Percentiles rank a stretch among this genome's conserved stretches.
These are phyloP conservation scores for Dermochelys coriacea DNA, from an alignment of 2,797 vertebrate genomes.

Conservation along the genomic window DNA sequence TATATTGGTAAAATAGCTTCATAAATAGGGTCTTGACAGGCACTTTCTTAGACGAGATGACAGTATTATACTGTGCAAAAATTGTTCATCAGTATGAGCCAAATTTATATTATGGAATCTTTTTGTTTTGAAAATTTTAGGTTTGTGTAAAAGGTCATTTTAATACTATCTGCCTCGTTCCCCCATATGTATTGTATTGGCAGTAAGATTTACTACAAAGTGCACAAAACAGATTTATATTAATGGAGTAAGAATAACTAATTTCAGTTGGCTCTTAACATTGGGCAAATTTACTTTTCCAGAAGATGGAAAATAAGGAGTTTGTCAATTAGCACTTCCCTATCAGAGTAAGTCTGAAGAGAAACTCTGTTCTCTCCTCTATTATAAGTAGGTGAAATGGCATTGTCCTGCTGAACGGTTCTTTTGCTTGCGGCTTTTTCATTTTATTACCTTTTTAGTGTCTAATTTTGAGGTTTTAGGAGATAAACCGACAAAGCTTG, in stretches of 20 bases:
- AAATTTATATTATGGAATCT: not conserved
- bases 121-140: not conserved
- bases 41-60: not conserved
- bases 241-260: not conserved
- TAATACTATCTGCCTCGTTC: not conserved
- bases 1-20: slow-evolving; percentile 61
- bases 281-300: not conserved
- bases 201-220: not conserved
- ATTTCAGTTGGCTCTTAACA: not conserved
- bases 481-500: not conserved
- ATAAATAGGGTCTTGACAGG: slow-evolving; percentile 22
- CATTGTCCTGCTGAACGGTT: not conserved
- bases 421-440: not conserved
- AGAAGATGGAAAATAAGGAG: not conserved
- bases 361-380: not conserved
- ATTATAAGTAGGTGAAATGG: not conserved
- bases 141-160: not conserved
- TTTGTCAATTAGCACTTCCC: not conserved
- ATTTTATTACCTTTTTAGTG: not conserved
- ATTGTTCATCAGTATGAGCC: not conserved
- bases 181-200: no score
- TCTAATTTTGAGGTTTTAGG: not conserved
- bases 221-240: not conserved
- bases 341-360: not conserved
- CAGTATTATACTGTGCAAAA: not conserved